A percentile compares a stretch with the other conserved stretches of the same genome.
phyloP scores from a whole-genome alignment of 1,140 invertebrate genomes.

The Oscheius sp. region DNA sequence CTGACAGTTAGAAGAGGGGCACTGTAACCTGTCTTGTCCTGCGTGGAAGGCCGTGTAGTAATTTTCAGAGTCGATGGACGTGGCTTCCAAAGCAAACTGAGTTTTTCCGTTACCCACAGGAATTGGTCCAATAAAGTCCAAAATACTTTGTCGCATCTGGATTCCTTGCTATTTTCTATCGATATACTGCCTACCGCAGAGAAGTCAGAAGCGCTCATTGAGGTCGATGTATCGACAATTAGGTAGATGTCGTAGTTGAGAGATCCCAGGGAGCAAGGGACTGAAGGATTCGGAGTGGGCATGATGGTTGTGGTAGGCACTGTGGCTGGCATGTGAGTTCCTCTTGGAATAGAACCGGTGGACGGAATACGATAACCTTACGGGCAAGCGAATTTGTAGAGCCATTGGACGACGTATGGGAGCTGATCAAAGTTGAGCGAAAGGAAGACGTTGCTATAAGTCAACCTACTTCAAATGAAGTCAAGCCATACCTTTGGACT shows the following conservation, averaged over 20 bases:
- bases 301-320: slow-evolving; percentile 7
- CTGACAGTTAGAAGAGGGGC: no score
- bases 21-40: neutral
- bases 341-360: neutral
- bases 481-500: slow-evolving; percentile 1
- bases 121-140: slow-evolving; percentile 11
- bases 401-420: slow-evolving; percentile 16
- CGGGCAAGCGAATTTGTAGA: slow-evolving; percentile 25
- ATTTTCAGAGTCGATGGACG: slow-evolving; percentile 18
- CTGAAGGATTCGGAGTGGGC: slow-evolving; percentile 22
- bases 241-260: slow-evolving; percentile 37
- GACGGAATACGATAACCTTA: neutral
- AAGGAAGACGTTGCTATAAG: slow-evolving; percentile 19
- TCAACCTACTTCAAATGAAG: neutral
- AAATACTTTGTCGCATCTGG: slow-evolving; percentile 24
- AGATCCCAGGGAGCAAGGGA: slow-evolving; percentile 6
- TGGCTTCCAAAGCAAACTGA: slow-evolving; percentile 29
- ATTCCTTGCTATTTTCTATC: neutral
- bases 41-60: slow-evolving; percentile 31
- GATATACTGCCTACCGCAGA: neutral
- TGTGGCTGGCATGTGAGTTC: slow-evolving; percentile 14
- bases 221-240: slow-evolving; percentile 22
- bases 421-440: slow-evolving; percentile 21
- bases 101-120: slow-evolving; percentile 12
- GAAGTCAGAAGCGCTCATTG: slow-evolving; percentile 6